Base-by-base conservation (phyloP, 37 sponge, comb jelly and placozoan genomes). In the Ianthella basta region DNA sequence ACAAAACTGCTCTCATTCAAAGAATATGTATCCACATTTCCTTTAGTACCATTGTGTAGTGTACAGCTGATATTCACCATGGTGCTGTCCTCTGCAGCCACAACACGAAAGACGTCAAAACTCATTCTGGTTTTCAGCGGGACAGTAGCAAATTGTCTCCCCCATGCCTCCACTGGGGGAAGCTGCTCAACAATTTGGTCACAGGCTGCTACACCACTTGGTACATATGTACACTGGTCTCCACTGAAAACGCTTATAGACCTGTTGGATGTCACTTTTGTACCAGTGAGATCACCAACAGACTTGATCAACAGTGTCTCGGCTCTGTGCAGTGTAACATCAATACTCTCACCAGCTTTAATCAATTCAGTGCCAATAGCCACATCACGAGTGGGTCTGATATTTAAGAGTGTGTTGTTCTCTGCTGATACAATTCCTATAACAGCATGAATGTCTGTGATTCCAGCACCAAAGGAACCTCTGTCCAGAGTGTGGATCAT, bases 101-200 rank as follows among this genome's bases (percentile, higher is more conserved):
- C 25, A 21, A 91, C 37, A 0, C 69, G 32, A 67, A 63, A 75
- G 10, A 80, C 10, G 8, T 87, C 87, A 18, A 44, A 69, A 55
- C 59, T 34, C 13, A 29, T n/a, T 61, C 88, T 84, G 0, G 64
- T 81, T 6, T 23, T 4, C 29, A 87, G 60, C 18, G 91, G 80
- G n/a, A 77, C 88, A 54, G 65, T 53, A 10, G 86, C 35, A 37
- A 87, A 87, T 16, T 20, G 13, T 21, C 29, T 84, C 25, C 91
- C 91, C 91, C 91, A 91, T 23, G 82, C 84, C 5, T 65, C 69
- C 67, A 85, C 86, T 53, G 87, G 87, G 15, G 88, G 88, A 50
- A 91, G 25, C 61, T 87, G 88, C 36, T 91, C 88, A 41, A 79
- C 67, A 1, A 87, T 5, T 41, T 81, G 64, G 59, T 91, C 91